Evolutionary conservation across 2,888 invertebrate genomes (phyloP).

Genomic region (Corythucha ciliata): DNA sequence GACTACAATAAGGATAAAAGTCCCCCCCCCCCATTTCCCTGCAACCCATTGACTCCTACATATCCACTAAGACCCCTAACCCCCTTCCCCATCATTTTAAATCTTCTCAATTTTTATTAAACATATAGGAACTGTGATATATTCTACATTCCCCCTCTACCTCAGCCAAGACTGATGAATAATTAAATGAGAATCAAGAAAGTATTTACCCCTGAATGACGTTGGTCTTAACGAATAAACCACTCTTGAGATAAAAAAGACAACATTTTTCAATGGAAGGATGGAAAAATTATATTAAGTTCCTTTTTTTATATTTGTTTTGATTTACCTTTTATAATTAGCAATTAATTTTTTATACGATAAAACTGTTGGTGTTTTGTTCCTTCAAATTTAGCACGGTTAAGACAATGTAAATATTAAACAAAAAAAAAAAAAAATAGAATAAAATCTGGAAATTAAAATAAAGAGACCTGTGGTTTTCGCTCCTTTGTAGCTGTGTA

Average conservation of each 20-base stretch:
- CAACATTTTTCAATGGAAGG: too few species aligned
- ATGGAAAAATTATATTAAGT: too few species aligned
- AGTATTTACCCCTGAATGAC: too few species aligned
- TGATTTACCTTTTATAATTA: neutral
- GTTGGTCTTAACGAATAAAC: too few species aligned
- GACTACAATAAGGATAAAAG: slow-evolving; percentile 2
- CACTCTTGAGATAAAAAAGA: too few species aligned
- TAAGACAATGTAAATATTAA: slow-evolving; percentile 17
- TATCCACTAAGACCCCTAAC: neutral
- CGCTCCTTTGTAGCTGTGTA: too few species aligned
- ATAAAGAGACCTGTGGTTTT: too few species aligned
- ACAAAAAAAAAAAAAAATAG: neutral
- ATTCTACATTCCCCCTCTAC: slow-evolving; percentile 24
- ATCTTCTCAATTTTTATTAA: slow-evolving; percentile 25
- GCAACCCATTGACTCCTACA: neutral
- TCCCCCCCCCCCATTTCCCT: slow-evolving; percentile 5
- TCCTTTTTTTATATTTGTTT: too few species aligned
- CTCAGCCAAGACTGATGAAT: slow-evolving; percentile 26
- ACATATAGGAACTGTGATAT: slow-evolving; percentile 26
- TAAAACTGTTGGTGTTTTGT: slow-evolving; percentile 25
- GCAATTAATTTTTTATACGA: slow-evolving; percentile 13
- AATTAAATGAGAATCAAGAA: too few species aligned
- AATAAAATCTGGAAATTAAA: too few species aligned
- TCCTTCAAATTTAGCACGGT: slow-evolving; percentile 13
- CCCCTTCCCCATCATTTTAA: slow-evolving; percentile 1